phyloP scores from a whole-genome alignment of 2,113 vertebrate genomes.

The Aptenodytes patagonicus region DNA sequence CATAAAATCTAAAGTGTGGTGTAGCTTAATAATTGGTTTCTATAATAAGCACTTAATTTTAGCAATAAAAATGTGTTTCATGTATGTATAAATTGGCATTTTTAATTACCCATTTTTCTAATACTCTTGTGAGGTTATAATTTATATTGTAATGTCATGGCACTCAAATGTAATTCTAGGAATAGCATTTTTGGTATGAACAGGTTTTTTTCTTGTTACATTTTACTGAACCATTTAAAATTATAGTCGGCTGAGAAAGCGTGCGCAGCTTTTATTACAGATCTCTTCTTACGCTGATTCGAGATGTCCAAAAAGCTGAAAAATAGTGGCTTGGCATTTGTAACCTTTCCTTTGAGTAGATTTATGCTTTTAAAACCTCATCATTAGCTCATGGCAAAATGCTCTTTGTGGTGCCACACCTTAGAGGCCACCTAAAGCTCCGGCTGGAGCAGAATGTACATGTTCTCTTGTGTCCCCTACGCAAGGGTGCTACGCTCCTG shows the following conservation, averaged over 20 bases:
- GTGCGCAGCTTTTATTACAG: not conserved
- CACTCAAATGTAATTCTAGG: not conserved
- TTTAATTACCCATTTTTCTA: conserved; percentile 40
- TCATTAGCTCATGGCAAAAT: not conserved
- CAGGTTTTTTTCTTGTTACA: not conserved
- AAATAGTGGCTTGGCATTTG: not conserved
- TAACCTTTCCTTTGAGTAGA: not conserved
- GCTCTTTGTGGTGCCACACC: not conserved
- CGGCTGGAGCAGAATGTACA: not conserved
- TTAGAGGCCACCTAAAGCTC: not conserved
- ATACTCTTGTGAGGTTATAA: not conserved
- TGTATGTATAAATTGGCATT: conserved; percentile 12
- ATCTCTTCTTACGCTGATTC: not conserved
- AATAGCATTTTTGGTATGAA: conserved; percentile 2
- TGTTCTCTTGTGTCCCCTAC: not conserved
- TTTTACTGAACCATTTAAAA: not conserved
- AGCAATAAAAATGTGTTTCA: conserved; percentile 25
- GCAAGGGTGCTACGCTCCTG: not conserved
- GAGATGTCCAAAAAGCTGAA: not conserved
- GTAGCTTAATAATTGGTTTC: conserved; percentile 9
- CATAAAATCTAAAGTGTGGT: not conserved
- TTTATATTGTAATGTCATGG: not conserved
- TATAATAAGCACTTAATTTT: conserved; percentile 22
- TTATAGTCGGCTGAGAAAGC: not conserved
- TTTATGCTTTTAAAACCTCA: not conserved